Conservation (phyloP, 2,888 invertebrate genomes). For the Salticus scenicus region DNA sequence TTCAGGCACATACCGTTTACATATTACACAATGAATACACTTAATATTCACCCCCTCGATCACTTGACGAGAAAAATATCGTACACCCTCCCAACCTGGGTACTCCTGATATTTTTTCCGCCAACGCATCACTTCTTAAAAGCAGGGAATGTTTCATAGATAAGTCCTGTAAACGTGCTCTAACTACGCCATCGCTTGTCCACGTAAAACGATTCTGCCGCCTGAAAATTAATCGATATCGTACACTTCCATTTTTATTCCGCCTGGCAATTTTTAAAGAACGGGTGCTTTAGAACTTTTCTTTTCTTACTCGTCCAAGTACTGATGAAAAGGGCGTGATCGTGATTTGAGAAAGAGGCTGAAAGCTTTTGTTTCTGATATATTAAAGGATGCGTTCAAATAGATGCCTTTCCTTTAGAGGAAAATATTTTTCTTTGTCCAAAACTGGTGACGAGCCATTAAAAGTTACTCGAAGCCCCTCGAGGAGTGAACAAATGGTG, state of each 20-base stretch:
- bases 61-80: background rate
- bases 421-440: background rate
- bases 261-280: slow-evolving; percentile 9
- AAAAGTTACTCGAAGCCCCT: background rate
- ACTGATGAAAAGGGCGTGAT: slow-evolving; percentile 3
- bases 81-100: background rate
- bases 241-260: slow-evolving; percentile 15
- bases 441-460: background rate
- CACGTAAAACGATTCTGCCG: slow-evolving; percentile 12
- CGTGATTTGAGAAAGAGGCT: slow-evolving; percentile 10
- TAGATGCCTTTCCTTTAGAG: background rate
- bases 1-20: background rate
- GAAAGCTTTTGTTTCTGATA: slow-evolving; percentile 4
- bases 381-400: slow-evolving; percentile 2
- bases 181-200: slow-evolving; percentile 37
- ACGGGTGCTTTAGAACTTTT: background rate
- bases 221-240: slow-evolving; percentile 15
- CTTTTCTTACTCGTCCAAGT: background rate
- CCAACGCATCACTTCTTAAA: slow-evolving; percentile 48
- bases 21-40: slow-evolving; percentile 15
- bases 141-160: slow-evolving; percentile 38
- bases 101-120: slow-evolving; percentile 23
- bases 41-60: slow-evolving; percentile 11
- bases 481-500: too few relatives aligned
- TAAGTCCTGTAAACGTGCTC: slow-evolving; percentile 45